Evolutionary conservation across 2,888 invertebrate genomes (phyloP).

Genomic region (Sminthurinus aureus): DNA sequence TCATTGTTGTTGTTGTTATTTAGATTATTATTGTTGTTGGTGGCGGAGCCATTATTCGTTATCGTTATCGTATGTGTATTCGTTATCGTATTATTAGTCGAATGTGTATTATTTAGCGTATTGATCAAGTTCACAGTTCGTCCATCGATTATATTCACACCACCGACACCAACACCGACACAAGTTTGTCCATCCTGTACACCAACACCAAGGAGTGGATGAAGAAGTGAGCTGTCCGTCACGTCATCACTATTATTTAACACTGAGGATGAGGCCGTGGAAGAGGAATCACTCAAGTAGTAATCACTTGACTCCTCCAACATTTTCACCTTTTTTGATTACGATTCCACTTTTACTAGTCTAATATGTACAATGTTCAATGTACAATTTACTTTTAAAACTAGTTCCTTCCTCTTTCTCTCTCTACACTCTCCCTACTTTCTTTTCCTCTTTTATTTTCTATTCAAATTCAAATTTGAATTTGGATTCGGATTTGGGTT

Average conservation of each 20-base stretch:
- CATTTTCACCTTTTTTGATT: conserved; percentile 44
- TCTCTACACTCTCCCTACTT: neutral
- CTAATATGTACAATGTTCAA: neutral
- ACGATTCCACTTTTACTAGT: neutral
- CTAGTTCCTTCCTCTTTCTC: neutral
- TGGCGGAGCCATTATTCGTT: neutral
- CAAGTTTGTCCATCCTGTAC: neutral
- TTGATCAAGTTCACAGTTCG: neutral
- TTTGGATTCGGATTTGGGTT: too few species aligned
- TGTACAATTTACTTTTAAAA: neutral
- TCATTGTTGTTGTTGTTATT: conserved; percentile 40
- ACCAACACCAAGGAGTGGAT: neutral
- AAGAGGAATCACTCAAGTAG: conserved; percentile 60
- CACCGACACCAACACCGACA: neutral
- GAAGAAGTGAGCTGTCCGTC: conserved; percentile 47
- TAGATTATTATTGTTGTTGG: conserved; percentile 13
- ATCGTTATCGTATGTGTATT: neutral
- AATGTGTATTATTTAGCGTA: neutral
- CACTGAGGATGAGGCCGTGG: conserved; percentile 56
- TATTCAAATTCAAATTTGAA: neutral
- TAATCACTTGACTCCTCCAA: conserved; percentile 60
- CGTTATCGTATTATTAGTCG: neutral
- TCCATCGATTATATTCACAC: too few species aligned
- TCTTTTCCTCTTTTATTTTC: neutral
- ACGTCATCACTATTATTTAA: conserved; percentile 51